Evolutionary conservation across 2,888 invertebrate genomes (phyloP), one percentile per base, ranked within the genome.

Genomic region (Aplocera efformata): DNA sequence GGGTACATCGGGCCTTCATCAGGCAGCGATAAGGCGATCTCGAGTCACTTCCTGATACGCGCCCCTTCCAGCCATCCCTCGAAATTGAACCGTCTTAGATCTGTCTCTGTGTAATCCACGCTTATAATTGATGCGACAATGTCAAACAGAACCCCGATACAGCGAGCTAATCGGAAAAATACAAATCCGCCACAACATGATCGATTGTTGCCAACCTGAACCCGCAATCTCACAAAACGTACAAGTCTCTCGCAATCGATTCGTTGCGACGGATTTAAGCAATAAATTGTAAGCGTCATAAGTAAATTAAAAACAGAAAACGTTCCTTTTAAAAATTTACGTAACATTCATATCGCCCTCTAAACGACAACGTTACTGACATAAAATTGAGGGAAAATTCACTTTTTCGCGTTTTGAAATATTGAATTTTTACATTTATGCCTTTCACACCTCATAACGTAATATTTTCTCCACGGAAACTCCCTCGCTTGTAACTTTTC

Each of bases 361-460:
- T 55, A 67, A 75, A 76, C 71, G 78, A 70, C 67, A 69, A 65
- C 74, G 72, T 72, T 65, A 69, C 63, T 62, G 65, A 60, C 68
- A 66, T 60, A 64, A 73, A 80, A 81, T 79, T 74, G 75, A 65
- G 67, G 69, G 5, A 72, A 75, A 83, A 79, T 77, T 75, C 56
- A 69, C 72, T 74, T 70, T 70, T 77, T 68, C 60, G 60, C 67
- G 57, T 68, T 50, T 65, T 78, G 78, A 82, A 84, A 85, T 84
- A 85, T 88, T 84, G 83, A 85, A 82, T 84, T 83, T 85, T 85
- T 85, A 86, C 85, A 85, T 86, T 85, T 83, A 86, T 86, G 81
- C 77, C 73, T 81, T 86, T 86, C 73, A 86, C 88, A 86, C 85
- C 85, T 86, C 88, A 88, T 86, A 85, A 84, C 84, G 84, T 84